Evolutionary conservation across 2,888 invertebrate species (phyloP).

Genomic region (Agonopterix alstromeriana): DNA sequence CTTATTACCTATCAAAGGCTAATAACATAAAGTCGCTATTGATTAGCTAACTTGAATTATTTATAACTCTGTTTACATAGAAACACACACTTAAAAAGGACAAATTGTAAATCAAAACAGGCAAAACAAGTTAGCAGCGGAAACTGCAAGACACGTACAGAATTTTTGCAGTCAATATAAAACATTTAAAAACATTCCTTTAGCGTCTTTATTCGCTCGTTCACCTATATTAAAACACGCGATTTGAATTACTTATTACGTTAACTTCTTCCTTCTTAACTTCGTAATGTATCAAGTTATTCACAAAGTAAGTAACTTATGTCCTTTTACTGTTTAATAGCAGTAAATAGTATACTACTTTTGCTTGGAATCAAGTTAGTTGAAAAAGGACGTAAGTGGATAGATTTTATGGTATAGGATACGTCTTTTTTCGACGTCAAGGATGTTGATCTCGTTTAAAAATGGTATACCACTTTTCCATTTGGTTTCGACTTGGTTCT

Average conservation of each 20-base stretch:
- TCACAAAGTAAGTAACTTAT: constrained; percentile 17
- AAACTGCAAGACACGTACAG: neutral
- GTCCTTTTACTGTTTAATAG: constrained; percentile 22
- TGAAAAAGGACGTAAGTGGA: constrained; percentile 30
- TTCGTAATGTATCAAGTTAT: neutral
- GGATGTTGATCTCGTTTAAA: constrained; percentile 38
- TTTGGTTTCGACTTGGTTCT: neutral
- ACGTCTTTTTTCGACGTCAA: constrained; percentile 23
- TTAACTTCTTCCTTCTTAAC: neutral
- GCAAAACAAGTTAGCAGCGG: neutral
- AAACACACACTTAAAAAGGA: no score
- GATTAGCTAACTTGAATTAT: no score
- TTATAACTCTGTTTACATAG: no score
- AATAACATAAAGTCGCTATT: no score
- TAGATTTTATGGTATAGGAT: constrained; percentile 26
- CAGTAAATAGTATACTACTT: constrained; percentile 59
- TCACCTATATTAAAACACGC: constrained; percentile 25
- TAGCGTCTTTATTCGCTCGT: constrained; percentile 2
- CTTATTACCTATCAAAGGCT: no score
- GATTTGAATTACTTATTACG: constrained; percentile 19
- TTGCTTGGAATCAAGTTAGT: constrained; percentile 20
- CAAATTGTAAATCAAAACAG: no score
- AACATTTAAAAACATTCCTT: constrained; percentile 10
- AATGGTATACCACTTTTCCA: constrained; percentile 57
- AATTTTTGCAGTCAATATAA: neutral